A percentile compares a stretch with the other conserved stretches of the same genome.
Conservation (phyloP, 1,140 invertebrate species). For the Zelostemma sp. region DNA sequence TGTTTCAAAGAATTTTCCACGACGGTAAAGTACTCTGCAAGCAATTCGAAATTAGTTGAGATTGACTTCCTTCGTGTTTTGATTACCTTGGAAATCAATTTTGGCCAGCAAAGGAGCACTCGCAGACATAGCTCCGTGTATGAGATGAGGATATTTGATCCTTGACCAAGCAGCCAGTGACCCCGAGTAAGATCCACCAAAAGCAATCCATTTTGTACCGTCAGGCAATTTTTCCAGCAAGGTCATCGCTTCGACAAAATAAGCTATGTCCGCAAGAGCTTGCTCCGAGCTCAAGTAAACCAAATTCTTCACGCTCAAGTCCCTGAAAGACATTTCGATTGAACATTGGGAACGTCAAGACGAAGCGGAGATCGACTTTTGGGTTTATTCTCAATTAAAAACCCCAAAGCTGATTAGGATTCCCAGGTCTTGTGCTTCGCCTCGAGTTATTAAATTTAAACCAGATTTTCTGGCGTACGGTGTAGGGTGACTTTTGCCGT, state of each 20-base stretch:
- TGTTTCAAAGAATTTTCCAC: conserved; percentile 78
- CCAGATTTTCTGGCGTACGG: no score
- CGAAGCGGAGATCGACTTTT: no score
- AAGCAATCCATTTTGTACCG: conserved; percentile 88
- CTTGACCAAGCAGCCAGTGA: conserved; percentile 94
- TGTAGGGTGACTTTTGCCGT: conserved; percentile 93
- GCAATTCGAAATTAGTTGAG: not conserved
- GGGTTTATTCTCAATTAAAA: not conserved
- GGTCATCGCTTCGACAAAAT: conserved; percentile 82
- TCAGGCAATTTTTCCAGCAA: conserved; percentile 73
- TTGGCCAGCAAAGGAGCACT: conserved; percentile 89
- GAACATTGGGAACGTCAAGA: no score
- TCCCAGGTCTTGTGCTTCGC: no score
- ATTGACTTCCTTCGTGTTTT: no score
- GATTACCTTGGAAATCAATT: conserved; percentile 85
- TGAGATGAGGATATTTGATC: conserved; percentile 90
- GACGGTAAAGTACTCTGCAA: conserved; percentile 82
- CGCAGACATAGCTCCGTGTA: conserved; percentile 87
- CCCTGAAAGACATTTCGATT: conserved; percentile 73
- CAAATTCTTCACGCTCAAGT: conserved; percentile 83
- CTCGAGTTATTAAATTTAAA: not conserved
- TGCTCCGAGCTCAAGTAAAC: conserved; percentile 86
- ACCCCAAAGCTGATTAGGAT: no score
- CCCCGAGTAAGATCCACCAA: conserved; percentile 95
- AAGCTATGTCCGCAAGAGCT: conserved; percentile 88